Base-by-base conservation (phyloP, 2,797 vertebrate genomes). In the Gorsachius magnificus region DNA sequence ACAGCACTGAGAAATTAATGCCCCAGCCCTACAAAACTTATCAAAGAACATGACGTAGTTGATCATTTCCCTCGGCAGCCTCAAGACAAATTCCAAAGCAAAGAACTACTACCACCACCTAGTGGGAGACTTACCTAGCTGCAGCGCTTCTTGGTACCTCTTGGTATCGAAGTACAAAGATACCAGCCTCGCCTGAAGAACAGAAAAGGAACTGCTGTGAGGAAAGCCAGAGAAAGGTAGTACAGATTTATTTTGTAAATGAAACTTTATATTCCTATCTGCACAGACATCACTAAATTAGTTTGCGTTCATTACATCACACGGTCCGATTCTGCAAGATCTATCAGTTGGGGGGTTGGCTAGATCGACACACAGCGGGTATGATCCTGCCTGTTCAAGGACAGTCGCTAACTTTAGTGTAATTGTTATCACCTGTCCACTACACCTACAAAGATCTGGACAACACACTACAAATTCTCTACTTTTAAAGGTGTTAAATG, bases 101-200 rank as follows among this genome's bases (percentile, higher is more conserved):
- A 21, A 41, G 89, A 80, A 46, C 93, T 78, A 10, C 91, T 81
- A 93, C 71, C 87, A 65, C 90, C 97, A 95, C 61, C 95, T 96
- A 93, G 92, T 69, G 96, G 93, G 78, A 95, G 53, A 97, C 99
- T 98, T 93, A 99, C 99, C 99, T 28, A 99, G 98, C 68, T 99
- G 98, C 94, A 99, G 98, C 4, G 99, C 99, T 97, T 99, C 99
- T 95, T 99, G 99, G 98, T 99, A 99, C 97, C 99, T 98, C 98
- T 99, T 99, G 95, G 99, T 99, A 98, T 99, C 99, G 43, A 99
- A 99, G 98, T 99, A 99, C 96, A 99, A 98, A 16, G 99, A 99
- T 97, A 99, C 99, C 96, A 99, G 98, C 89, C 99, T 99, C 78
- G 99, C 99, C 99, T 99, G 98, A 66, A 91, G 97, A 96, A 97